Percentiles rank a stretch among this genome's conserved stretches.
These are phyloP conservation scores for Sinohyriopsis cumingii DNA, from an alignment of 2,888 invertebrate genomes.

Conservation along the genomic window DNA sequence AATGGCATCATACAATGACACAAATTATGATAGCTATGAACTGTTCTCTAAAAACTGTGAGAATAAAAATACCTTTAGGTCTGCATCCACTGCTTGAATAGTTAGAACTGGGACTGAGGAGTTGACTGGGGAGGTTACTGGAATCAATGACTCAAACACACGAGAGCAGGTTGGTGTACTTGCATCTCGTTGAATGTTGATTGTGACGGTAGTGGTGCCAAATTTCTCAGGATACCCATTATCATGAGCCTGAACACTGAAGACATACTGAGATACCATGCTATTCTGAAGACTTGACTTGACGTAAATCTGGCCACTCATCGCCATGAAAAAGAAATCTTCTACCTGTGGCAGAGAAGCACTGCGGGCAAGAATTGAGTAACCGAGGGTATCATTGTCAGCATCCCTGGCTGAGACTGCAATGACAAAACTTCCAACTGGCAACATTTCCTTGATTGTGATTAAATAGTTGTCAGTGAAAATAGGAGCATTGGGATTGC, in stretches of 20 bases:
- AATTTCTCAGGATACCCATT: conserved; percentile 45
- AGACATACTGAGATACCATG: conserved; percentile 29
- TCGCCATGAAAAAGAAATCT: conserved; percentile 29
- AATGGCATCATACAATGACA: too few relatives aligned
- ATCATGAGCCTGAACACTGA: conserved; percentile 45
- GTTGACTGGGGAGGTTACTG: conserved; percentile 36
- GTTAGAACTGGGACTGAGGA: conserved; percentile 28
- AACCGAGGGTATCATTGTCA: conserved; percentile 45
- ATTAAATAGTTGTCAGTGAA: conserved; percentile 34
- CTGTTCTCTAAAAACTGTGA: not conserved
- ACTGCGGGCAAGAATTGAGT: conserved; percentile 23
- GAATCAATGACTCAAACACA: conserved; percentile 25
- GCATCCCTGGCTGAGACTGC: conserved; percentile 73
- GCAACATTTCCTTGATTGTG: conserved; percentile 49
- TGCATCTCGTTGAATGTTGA: conserved; percentile 43
- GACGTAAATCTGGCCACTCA: conserved; percentile 43
- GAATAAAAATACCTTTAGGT: conserved; percentile 26
- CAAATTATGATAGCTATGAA: not conserved
- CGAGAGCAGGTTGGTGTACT: conserved; percentile 33
- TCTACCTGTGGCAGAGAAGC: conserved; percentile 15
- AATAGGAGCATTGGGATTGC: conserved; percentile 53
- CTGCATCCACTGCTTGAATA: conserved; percentile 42
- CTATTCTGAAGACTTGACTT: conserved; percentile 24
- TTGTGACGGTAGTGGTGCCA: conserved; percentile 46
- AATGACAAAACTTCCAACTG: conserved; percentile 78